Percentiles rank a stretch among this genome's conserved stretches.
These are phyloP conservation scores for Atta colombica DNA, from an alignment of 1,140 invertebrate genomes.

Conservation along the genomic window DNA sequence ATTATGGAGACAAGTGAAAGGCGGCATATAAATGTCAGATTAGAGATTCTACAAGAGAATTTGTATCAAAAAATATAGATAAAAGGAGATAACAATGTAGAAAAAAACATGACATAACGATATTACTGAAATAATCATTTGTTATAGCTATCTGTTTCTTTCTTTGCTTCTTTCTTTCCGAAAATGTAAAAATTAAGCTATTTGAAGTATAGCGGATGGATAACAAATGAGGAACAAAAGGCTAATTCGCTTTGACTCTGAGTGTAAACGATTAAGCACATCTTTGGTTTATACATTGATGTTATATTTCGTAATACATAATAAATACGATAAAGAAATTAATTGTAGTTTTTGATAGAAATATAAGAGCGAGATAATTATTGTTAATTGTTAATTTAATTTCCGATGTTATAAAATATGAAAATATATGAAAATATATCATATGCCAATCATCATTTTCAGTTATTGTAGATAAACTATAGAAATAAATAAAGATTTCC, in stretches of 20 bases:
- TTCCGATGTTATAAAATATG: not conserved
- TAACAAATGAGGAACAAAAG: no score
- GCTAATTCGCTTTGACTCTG: no score
- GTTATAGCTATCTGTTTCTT: no score
- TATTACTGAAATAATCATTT: no score
- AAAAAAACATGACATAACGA: no score
- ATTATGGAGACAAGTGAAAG: not conserved
- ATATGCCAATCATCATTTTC: not conserved
- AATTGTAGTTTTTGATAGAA: not conserved
- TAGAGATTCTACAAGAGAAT: no score
- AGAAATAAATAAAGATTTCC: not conserved
- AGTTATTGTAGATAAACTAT: not conserved
- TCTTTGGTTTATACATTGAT: not conserved
- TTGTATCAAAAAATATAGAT: no score
- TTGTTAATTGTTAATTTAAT: conserved; percentile 4
- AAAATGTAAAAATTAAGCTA: no score
- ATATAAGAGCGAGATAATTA: no score
- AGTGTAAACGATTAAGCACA: not conserved
- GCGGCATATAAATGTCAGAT: not conserved
- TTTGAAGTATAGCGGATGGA: no score
- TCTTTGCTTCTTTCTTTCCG: no score
- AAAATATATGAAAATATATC: not conserved
- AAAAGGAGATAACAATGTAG: no score
- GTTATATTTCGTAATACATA: not conserved
- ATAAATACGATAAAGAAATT: not conserved